Percentiles rank a stretch among this genome's conserved stretches.
Conservation (phyloP, 37 sponge, comb jelly and placozoan species). For the Aplysina aerophoba region DNA sequence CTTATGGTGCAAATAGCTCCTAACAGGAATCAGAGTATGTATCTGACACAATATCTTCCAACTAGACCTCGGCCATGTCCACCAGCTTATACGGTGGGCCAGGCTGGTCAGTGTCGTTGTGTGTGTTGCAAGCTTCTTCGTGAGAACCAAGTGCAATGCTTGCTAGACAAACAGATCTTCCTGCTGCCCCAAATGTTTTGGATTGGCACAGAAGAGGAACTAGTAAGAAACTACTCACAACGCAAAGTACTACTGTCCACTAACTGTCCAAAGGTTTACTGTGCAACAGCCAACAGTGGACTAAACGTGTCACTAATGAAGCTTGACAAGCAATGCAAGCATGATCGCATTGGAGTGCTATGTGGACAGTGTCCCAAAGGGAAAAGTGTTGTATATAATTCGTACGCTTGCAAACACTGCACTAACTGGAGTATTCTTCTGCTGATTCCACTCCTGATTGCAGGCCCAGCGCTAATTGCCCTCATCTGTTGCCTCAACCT, state of each 20-base stretch:
- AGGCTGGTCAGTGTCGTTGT: neutral
- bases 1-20: neutral
- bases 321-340: constrained; percentile 38
- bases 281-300: neutral
- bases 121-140: neutral
- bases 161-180: neutral
- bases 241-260: no score
- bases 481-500: constrained; percentile 30
- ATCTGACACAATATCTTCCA: no score
- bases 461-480: constrained; percentile 32
- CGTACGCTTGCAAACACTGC: constrained; percentile 22
- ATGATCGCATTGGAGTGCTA: constrained; percentile 42
- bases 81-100: no score
- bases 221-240: neutral
- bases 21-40: neutral
- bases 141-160: neutral
- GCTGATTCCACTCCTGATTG: constrained; percentile 36
- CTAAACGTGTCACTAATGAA: neutral
- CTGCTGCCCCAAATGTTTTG: neutral
- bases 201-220: no score
- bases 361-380: constrained; percentile 45
- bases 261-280: neutral
- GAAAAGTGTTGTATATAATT: constrained; percentile 35
- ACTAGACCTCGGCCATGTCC: no score
- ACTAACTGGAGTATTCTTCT: constrained; percentile 5